Conservation (phyloP, 2,888 invertebrate genomes). For the Xanthia icteritia region DNA sequence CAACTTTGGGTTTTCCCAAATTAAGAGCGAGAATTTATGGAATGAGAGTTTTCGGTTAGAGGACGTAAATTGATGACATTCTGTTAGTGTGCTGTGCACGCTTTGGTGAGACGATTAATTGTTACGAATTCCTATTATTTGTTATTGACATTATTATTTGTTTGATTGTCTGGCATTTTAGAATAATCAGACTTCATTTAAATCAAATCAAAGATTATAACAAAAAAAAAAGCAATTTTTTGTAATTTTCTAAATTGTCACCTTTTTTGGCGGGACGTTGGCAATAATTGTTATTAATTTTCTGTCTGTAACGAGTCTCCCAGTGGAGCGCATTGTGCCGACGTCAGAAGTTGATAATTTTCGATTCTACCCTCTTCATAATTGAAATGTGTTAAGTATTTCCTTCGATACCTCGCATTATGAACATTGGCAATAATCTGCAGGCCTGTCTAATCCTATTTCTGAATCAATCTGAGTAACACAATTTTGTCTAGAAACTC, state of each 20-base stretch:
- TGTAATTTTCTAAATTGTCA: no score
- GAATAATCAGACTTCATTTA: not conserved
- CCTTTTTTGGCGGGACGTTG: not conserved
- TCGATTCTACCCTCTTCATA: not conserved
- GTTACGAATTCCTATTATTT: conserved; percentile 13
- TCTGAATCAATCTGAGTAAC: conserved; percentile 2
- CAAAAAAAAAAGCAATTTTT: no score
- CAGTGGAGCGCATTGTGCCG: not conserved
- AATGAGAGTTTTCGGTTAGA: conserved; percentile 61
- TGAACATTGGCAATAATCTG: conserved; percentile 10
- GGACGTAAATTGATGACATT: conserved; percentile 58
- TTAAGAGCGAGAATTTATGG: conserved; percentile 67
- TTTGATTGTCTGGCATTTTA: not conserved
- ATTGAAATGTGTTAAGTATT: conserved; percentile 15
- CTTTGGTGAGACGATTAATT: not conserved
- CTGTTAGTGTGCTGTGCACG: conserved; percentile 42
- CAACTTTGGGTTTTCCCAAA: conserved; percentile 62
- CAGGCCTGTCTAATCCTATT: conserved; percentile 14
- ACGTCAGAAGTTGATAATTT: conserved; percentile 5
- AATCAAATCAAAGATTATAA: not conserved
- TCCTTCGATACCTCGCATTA: conserved; percentile 11
- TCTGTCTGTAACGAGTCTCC: not conserved
- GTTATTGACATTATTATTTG: conserved; percentile 8
- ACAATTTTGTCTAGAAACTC: conserved; percentile 7
- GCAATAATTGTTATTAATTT: not conserved